These are phyloP conservation scores for Columba livia DNA, from an alignment of 2,113 vertebrate genomes.

Conservation along the genomic window DNA sequence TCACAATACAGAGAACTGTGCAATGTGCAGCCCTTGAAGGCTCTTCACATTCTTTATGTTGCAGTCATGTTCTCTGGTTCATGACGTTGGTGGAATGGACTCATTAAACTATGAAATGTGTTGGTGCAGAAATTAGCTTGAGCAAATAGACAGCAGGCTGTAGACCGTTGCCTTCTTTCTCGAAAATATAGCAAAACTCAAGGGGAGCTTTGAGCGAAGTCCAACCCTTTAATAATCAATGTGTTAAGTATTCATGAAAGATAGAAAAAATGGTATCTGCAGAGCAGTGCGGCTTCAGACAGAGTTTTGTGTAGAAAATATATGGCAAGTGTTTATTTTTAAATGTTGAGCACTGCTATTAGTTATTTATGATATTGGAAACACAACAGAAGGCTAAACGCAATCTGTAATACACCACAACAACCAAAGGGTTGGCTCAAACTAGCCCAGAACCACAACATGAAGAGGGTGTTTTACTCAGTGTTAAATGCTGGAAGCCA, in stretches of 20 bases:
- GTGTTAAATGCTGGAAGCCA: neutral
- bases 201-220: neutral
- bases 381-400: neutral
- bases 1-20: too few species aligned
- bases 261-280: neutral
- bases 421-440: neutral
- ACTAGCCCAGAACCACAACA: neutral
- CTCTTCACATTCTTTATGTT: neutral
- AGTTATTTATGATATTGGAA: slow-evolving; percentile 6
- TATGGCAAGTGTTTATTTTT: neutral
- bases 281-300: neutral
- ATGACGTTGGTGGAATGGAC: neutral
- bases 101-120: neutral
- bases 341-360: neutral
- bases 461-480: neutral
- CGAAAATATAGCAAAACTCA: neutral
- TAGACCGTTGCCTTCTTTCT: neutral
- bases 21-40: neutral
- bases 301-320: neutral
- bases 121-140: neutral
- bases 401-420: neutral
- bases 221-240: neutral
- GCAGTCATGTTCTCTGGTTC: neutral
- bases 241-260: neutral
- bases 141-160: neutral